These are phyloP conservation scores for Rhinolophus sinicus DNA, from an alignment of 2,113 vertebrate species.

Conservation along the genomic window DNA sequence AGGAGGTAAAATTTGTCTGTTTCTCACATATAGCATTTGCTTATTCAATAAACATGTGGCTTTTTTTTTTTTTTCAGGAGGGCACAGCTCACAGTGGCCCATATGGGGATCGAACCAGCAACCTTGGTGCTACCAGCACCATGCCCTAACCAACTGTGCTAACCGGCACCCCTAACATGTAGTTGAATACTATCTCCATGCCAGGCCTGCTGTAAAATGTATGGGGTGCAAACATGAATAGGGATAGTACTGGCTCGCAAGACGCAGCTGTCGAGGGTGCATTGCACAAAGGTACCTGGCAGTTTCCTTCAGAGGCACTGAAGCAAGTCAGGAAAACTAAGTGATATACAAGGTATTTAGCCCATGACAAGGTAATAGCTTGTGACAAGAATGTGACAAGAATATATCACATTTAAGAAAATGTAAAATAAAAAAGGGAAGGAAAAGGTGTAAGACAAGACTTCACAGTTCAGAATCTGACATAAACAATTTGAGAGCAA, in stretches of 20 bases:
- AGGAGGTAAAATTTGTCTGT: background rate
- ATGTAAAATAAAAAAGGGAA: background rate
- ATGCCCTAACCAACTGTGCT: too few relatives aligned
- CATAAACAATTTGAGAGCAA: background rate
- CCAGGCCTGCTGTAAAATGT: background rate
- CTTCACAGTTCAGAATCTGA: background rate
- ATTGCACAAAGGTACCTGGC: background rate
- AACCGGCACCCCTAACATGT: background rate
- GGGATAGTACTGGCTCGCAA: too few relatives aligned
- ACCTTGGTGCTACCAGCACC: too few relatives aligned
- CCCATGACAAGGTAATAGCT: background rate
- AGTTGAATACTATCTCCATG: too few relatives aligned
- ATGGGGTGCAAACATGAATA: background rate
- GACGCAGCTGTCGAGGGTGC: accelerated
- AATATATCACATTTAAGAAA: background rate
- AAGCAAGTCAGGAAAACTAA: background rate
- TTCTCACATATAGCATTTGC: background rate
- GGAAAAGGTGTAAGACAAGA: background rate
- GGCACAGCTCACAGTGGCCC: too few relatives aligned
- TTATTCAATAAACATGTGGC: background rate
- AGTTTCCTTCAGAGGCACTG: background rate
- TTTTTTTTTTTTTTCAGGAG: too few relatives aligned
- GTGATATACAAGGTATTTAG: background rate
- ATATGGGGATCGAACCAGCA: too few relatives aligned
- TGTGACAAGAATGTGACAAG: background rate